phyloP scores from a whole-genome alignment of 2,797 vertebrate species.

The Carduelis carduelis region DNA sequence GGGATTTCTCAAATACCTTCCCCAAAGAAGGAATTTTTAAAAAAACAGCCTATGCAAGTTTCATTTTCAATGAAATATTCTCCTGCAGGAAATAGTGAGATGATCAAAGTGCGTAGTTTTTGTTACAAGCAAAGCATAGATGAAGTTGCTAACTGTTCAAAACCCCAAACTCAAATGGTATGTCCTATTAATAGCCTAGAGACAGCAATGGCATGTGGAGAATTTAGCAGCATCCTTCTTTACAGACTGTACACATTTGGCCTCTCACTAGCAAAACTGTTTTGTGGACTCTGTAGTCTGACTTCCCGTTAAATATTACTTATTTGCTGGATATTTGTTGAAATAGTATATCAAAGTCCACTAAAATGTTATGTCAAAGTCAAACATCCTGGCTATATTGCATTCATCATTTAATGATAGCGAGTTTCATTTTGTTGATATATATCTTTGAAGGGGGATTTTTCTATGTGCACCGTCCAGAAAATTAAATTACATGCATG shows the following conservation, averaged over 20 bases:
- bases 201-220: slow-evolving; percentile 76
- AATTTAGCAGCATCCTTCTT: slow-evolving; percentile 77
- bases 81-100: not conserved
- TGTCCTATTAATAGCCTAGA: slow-evolving; percentile 39
- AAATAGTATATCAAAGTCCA: not conserved
- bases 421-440: not conserved
- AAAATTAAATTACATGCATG: not conserved
- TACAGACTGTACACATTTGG: not conserved
- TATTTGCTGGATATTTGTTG: not conserved
- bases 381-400: not conserved
- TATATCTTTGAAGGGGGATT: not conserved
- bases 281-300: not conserved
- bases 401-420: rapidly evolving
- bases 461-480: rapidly evolving
- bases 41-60: not conserved
- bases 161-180: not conserved
- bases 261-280: not conserved
- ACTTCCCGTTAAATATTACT: not conserved
- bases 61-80: not conserved
- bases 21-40: not conserved
- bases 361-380: not conserved
- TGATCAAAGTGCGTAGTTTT: not conserved
- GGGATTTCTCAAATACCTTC: not conserved
- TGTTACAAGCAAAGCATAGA: not conserved
- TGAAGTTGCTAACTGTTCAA: not conserved